These are phyloP conservation scores for Pteria penguin DNA, from an alignment of 2,888 invertebrate species.

Conservation along the genomic window DNA sequence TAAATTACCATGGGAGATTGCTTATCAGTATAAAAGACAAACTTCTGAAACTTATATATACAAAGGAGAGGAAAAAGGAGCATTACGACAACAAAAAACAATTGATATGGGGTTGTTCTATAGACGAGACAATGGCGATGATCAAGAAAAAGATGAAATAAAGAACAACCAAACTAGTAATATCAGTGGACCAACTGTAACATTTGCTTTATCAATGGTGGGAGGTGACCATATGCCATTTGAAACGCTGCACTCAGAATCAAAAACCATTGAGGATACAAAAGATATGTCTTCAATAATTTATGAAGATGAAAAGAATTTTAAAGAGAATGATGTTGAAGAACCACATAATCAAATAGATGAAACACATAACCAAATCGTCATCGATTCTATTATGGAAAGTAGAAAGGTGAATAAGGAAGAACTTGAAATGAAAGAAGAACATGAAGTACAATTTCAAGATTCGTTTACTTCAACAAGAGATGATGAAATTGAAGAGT, in stretches of 20 bases:
- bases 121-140: constrained; percentile 53
- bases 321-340: background rate
- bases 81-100: constrained; percentile 57
- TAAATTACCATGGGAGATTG: constrained; percentile 72
- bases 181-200: too few relatives aligned
- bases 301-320: background rate
- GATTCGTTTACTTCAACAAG: constrained; percentile 39
- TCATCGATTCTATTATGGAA: constrained; percentile 73
- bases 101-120: constrained; percentile 73
- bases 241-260: background rate
- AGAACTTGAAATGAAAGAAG: constrained; percentile 57
- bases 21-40: constrained; percentile 71
- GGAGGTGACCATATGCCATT: too few relatives aligned
- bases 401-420: constrained; percentile 59
- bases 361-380: constrained; percentile 71
- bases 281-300: background rate
- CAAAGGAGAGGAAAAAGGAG: constrained; percentile 59
- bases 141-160: constrained; percentile 32
- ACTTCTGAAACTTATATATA: constrained; percentile 71
- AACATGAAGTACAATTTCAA: constrained; percentile 43
- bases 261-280: background rate
- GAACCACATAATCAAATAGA: constrained; percentile 77
- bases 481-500: constrained; percentile 48
- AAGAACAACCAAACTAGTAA: too few relatives aligned
- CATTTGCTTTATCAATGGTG: too few relatives aligned